These are phyloP conservation scores for Todus mexicanus DNA, from an alignment of 2,797 vertebrate genomes.

Conservation along the genomic window DNA sequence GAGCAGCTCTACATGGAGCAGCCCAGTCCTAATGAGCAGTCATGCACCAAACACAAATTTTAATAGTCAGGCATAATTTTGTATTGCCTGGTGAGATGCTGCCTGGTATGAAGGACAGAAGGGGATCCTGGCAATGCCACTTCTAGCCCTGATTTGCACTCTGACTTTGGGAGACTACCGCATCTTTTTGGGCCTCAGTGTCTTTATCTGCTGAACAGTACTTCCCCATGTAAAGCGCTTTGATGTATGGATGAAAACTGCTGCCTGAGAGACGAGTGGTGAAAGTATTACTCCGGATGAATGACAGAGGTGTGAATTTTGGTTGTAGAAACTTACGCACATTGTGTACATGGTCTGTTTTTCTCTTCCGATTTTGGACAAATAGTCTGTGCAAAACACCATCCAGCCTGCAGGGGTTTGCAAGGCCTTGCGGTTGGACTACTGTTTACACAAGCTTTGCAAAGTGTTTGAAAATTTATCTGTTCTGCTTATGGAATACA, in stretches of 20 bases:
- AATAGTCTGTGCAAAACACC: background rate
- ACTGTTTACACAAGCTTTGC: background rate
- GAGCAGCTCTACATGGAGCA: background rate
- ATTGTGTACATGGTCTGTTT: background rate
- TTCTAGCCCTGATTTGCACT: background rate
- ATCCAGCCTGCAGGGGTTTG: background rate
- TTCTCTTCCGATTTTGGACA: background rate
- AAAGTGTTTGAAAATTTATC: background rate
- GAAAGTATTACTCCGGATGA: background rate
- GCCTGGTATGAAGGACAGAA: background rate
- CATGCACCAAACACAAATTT: background rate
- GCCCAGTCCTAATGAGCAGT: background rate
- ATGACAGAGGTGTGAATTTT: background rate
- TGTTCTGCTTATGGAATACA: background rate
- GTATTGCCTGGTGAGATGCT: background rate
- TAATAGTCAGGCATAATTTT: background rate
- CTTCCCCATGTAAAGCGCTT: background rate
- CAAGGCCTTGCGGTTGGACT: background rate
- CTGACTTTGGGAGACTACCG: background rate
- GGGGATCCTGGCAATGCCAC: background rate
- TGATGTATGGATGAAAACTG: background rate
- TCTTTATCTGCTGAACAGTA: background rate
- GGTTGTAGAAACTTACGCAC: background rate
- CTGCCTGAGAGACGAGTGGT: background rate
- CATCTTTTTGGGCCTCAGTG: background rate